Percentiles rank a stretch among this genome's conserved stretches.
These are phyloP conservation scores for Halocynthia aurantium DNA, from an alignment of 23 tunicate genomes.

Conservation along the genomic window DNA sequence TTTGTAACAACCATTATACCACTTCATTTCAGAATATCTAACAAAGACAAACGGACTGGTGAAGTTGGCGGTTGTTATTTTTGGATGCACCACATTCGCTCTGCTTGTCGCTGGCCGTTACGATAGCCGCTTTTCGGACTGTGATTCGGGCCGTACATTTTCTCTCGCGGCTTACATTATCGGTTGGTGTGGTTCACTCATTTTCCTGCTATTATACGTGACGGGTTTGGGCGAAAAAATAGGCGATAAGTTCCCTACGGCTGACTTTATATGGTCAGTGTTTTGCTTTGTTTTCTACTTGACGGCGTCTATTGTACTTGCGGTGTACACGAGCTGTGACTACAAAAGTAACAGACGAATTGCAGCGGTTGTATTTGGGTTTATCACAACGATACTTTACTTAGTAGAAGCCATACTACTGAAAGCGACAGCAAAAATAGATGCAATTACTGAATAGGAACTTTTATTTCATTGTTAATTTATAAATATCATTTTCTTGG, in stretches of 20 bases:
- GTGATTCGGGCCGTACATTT: slow-evolving; percentile 57
- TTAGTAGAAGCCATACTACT: slow-evolving; percentile 49
- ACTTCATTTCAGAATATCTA: slow-evolving; percentile 37
- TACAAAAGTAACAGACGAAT: slow-evolving; percentile 23
- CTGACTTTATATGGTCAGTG: slow-evolving; percentile 72
- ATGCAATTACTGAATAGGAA: too few species aligned
- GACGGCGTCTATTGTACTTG: slow-evolving; percentile 62
- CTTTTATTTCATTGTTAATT: too few species aligned
- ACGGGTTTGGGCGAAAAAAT: slow-evolving; percentile 40
- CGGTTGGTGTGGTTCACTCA: slow-evolving; percentile 52
- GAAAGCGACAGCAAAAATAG: slow-evolving; percentile 4
- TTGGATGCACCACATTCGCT: slow-evolving; percentile 74
- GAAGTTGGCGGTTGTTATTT: slow-evolving; percentile 40
- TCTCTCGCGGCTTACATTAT: slow-evolving; percentile 70
- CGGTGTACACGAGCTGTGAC: slow-evolving; percentile 33
- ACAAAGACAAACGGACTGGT: slow-evolving; percentile 38
- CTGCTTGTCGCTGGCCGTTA: slow-evolving; percentile 56
- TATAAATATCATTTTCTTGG: too few species aligned
- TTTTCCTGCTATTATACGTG: slow-evolving; percentile 50
- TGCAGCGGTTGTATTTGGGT: slow-evolving; percentile 73
- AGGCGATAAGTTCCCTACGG: slow-evolving; percentile 16
- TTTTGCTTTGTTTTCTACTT: slow-evolving; percentile 55
- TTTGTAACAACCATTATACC: not conserved
- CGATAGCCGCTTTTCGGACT: slow-evolving; percentile 4
- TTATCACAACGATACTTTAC: slow-evolving; percentile 53